Percentiles rank a stretch among this genome's conserved stretches.
Evolutionary conservation across 1,140 invertebrate species (phyloP).

Genomic region (Luehdorfia chinensis): DNA sequence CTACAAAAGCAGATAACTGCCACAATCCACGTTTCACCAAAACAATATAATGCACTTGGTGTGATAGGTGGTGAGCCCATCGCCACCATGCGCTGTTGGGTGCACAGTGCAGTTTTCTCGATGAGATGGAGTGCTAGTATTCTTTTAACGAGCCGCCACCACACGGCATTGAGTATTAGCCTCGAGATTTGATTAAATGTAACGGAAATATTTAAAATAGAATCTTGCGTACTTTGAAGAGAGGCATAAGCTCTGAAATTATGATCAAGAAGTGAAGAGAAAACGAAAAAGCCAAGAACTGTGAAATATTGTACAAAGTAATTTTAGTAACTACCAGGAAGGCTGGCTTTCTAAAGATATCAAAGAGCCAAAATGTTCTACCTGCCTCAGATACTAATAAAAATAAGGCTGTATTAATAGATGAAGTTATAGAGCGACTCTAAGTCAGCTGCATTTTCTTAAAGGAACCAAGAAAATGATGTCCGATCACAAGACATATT

Average conservation of each 20-base stretch:
- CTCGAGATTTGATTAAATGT: too few relatives aligned
- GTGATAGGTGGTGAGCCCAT: too few relatives aligned
- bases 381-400: conserved; percentile 63
- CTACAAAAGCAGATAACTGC: too few relatives aligned
- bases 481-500: conserved; percentile 46
- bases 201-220: too few relatives aligned
- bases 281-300: conserved; percentile 8
- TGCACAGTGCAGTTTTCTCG: too few relatives aligned
- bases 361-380: conserved; percentile 46
- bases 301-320: conserved; percentile 22
- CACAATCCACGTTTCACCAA: too few relatives aligned
- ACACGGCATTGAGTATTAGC: too few relatives aligned
- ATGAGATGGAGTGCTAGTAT: too few relatives aligned
- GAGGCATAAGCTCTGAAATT: not conserved
- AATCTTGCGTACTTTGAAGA: too few relatives aligned
- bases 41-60: too few relatives aligned
- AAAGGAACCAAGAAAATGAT: conserved; percentile 67
- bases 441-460: conserved; percentile 70
- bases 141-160: too few relatives aligned
- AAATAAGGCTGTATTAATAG: conserved; percentile 66
- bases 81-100: too few relatives aligned
- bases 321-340: conserved; percentile 41
- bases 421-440: conserved; percentile 58
- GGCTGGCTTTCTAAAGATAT: conserved; percentile 27
- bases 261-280: not conserved